Evolutionary conservation across 2,797 vertebrate genomes (phyloP).

Genomic region (Potorous gilbertii): DNA sequence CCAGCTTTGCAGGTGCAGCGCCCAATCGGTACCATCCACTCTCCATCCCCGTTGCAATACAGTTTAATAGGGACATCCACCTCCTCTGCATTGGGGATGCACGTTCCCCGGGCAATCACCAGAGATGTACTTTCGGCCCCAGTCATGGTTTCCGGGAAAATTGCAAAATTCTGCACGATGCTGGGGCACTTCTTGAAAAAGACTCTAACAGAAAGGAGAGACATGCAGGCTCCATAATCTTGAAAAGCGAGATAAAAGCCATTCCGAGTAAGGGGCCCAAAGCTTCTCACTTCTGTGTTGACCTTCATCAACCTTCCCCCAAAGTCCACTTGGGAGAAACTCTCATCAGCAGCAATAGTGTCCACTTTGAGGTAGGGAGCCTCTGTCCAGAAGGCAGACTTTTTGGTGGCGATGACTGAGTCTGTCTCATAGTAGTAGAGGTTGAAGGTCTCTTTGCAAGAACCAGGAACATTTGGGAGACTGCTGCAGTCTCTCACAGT

Average conservation of each 20-base stretch:
- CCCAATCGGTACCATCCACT: slow-evolving; percentile 99
- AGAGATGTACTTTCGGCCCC: slow-evolving; percentile 98
- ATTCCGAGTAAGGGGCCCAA: slow-evolving; percentile 94
- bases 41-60: slow-evolving; percentile 98
- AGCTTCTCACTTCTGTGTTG: slow-evolving; percentile 98
- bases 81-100: slow-evolving; percentile 96
- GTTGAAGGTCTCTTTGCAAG: slow-evolving; percentile 99
- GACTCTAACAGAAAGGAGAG: slow-evolving; percentile 96
- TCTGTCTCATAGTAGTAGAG: slow-evolving; percentile 98
- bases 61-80: slow-evolving; percentile 98
- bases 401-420: slow-evolving; percentile 96
- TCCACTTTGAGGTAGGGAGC: slow-evolving; percentile 99
- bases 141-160: slow-evolving; percentile 98
- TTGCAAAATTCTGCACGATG: slow-evolving; percentile 97
- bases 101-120: slow-evolving; percentile 95
- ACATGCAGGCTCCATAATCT: slow-evolving; percentile 99
- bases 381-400: slow-evolving; percentile 97
- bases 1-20: slow-evolving; percentile 98
- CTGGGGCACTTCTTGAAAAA: slow-evolving; percentile 99
- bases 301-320: slow-evolving; percentile 98
- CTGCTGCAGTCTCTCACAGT: slow-evolving; percentile 98
- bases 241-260: slow-evolving; percentile 99
- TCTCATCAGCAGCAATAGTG: slow-evolving; percentile 98
- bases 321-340: slow-evolving; percentile 98
- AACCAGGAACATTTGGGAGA: slow-evolving; percentile 97